Conservation (phyloP, 1,140 invertebrate species). For the Argopecten irradians region DNA sequence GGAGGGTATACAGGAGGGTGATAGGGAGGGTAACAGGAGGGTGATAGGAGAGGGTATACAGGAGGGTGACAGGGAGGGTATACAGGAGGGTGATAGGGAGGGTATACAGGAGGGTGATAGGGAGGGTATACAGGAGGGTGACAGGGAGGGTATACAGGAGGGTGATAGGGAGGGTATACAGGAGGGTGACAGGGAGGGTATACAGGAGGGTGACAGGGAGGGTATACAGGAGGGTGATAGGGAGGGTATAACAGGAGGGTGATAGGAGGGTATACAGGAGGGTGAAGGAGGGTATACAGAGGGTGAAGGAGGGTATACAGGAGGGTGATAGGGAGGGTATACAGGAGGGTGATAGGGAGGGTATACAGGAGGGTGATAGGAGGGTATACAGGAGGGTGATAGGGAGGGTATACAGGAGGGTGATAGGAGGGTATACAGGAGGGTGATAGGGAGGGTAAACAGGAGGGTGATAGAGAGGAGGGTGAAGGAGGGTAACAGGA, state of each 20-base stretch:
- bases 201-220: background rate
- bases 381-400: too few species aligned
- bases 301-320: background rate
- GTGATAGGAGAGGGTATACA: background rate
- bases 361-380: too few species aligned
- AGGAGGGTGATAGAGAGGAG: too few species aligned
- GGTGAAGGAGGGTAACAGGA: background rate
- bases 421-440: too few species aligned
- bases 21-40: background rate
- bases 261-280: constrained; percentile 8
- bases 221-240: constrained; percentile 29
- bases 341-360: background rate
- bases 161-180: background rate
- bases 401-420: too few species aligned
- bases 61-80: background rate
- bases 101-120: constrained; percentile 37
- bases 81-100: background rate
- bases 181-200: background rate
- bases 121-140: constrained; percentile 14
- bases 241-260: too few species aligned
- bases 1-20: background rate
- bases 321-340: too few species aligned
- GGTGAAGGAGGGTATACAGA: constrained; percentile 32
- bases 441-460: background rate
- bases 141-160: background rate